These are phyloP conservation scores for Callyntrura guangdongensis DNA, from an alignment of 2,888 invertebrate species.

Conservation along the genomic window DNA sequence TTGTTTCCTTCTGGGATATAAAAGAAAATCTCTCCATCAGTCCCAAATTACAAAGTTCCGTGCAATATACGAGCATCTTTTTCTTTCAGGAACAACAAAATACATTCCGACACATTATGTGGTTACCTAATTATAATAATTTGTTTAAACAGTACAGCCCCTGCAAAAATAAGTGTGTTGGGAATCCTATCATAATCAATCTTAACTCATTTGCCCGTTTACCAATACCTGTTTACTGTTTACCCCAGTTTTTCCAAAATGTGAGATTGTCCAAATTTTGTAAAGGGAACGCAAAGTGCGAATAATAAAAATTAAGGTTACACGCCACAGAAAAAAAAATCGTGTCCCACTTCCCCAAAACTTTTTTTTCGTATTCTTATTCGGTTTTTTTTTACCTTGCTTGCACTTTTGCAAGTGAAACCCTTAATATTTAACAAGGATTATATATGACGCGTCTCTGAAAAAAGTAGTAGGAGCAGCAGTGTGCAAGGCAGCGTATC, in stretches of 20 bases:
- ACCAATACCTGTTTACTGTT: neutral
- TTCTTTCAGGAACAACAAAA: no score
- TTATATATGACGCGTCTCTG: constrained; percentile 76
- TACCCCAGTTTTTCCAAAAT: neutral
- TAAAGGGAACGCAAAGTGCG: neutral
- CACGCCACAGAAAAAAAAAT: constrained; percentile 45
- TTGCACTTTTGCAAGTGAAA: constrained; percentile 74
- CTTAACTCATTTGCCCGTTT: neutral
- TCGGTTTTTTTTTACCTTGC: constrained; percentile 55
- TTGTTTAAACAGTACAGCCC: no score
- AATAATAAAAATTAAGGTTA: constrained; percentile 62
- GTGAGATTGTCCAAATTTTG: neutral
- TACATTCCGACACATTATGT: no score
- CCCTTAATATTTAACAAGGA: constrained; percentile 79
- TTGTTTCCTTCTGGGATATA: neutral
- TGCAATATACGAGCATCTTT: no score
- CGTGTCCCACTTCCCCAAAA: constrained; percentile 68
- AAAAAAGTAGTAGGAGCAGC: neutral
- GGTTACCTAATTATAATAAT: no score
- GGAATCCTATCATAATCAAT: neutral
- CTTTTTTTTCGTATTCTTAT: constrained; percentile 55
- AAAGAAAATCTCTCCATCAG: neutral
- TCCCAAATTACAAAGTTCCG: neutral
- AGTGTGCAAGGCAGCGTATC: constrained; percentile 75
- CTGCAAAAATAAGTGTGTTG: no score